phyloP scores from a whole-genome alignment of 2,888 invertebrate species.

The Rutpela maculata region DNA sequence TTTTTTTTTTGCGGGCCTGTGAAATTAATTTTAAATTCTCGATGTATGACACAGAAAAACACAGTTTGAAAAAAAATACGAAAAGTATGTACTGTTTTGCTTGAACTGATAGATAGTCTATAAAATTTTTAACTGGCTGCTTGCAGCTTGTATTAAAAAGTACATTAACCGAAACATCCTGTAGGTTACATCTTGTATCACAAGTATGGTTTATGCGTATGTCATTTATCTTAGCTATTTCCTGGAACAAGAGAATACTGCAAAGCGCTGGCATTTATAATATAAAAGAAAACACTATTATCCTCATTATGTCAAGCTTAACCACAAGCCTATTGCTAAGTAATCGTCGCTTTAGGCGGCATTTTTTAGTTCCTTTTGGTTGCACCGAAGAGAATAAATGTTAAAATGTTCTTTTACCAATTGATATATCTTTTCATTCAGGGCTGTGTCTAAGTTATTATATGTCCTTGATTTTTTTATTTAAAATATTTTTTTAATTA shows the following conservation, averaged over 20 bases:
- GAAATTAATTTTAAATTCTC: too few relatives aligned
- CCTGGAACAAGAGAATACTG: constrained; percentile 10
- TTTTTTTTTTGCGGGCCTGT: too few relatives aligned
- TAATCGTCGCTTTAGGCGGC: constrained; percentile 40
- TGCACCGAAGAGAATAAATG: not conserved
- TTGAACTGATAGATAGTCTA: not conserved
- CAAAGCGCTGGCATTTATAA: not conserved
- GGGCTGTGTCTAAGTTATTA: not conserved
- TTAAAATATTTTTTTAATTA: constrained; percentile 1
- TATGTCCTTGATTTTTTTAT: not conserved
- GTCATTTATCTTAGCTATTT: constrained; percentile 9
- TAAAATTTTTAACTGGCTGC: not conserved
- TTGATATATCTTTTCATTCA: constrained; percentile 9
- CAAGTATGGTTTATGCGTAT: not conserved
- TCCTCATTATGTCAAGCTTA: constrained; percentile 52
- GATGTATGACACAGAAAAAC: too few relatives aligned
- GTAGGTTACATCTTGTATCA: not conserved
- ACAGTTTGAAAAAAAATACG: too few relatives aligned
- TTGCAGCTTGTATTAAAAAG: not conserved
- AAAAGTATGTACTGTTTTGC: not conserved
- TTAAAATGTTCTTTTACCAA: not conserved
- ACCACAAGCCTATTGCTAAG: constrained; percentile 41
- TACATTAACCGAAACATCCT: not conserved
- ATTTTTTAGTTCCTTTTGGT: constrained; percentile 34
- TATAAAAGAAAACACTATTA: constrained; percentile 47